Evolutionary conservation across 2,797 vertebrate genomes (phyloP).

Genomic region (Tenualosa ilisha): DNA sequence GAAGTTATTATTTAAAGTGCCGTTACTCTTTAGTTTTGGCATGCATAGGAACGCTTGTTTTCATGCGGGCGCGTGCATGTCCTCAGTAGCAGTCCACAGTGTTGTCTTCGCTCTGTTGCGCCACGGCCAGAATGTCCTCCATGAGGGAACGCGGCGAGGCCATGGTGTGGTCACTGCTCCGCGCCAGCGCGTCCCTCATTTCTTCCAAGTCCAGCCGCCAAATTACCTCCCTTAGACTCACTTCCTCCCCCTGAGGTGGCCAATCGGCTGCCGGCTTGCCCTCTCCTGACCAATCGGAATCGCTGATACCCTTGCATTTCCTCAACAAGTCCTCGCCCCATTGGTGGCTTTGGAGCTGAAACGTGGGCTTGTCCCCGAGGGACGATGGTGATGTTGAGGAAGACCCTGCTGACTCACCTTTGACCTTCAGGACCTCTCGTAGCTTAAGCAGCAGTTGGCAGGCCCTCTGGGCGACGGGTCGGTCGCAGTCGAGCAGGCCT

Average conservation of each 20-base stretch:
- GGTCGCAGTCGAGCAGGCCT: constrained; percentile 87
- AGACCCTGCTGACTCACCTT: not conserved
- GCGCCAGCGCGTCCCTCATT: constrained; percentile 58
- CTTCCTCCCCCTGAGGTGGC: not conserved
- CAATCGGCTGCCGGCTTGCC: not conserved
- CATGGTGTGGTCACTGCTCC: constrained; percentile 75
- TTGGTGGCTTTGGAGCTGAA: constrained; percentile 50
- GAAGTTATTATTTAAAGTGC: not conserved
- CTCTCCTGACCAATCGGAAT: not conserved
- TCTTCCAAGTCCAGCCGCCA: constrained; percentile 67
- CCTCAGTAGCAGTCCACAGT: not conserved
- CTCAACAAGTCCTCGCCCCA: constrained; percentile 64
- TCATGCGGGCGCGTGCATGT: not conserved
- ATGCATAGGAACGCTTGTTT: not conserved
- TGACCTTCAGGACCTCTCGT: constrained; percentile 54
- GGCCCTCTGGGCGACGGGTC: constrained; percentile 84
- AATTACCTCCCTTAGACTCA: constrained; percentile 42
- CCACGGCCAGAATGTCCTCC: constrained; percentile 76
- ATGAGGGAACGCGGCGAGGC: constrained; percentile 78
- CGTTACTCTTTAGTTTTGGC: not conserved
- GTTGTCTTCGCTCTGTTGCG: constrained; percentile 41
- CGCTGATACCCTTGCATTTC: constrained; percentile 41
- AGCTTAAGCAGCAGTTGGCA: constrained; percentile 80
- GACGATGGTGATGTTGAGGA: not conserved
- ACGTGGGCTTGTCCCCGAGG: constrained; percentile 43